phyloP scores from a whole-genome alignment of 2,797 vertebrate species.

The Bradypodion pumilum region DNA sequence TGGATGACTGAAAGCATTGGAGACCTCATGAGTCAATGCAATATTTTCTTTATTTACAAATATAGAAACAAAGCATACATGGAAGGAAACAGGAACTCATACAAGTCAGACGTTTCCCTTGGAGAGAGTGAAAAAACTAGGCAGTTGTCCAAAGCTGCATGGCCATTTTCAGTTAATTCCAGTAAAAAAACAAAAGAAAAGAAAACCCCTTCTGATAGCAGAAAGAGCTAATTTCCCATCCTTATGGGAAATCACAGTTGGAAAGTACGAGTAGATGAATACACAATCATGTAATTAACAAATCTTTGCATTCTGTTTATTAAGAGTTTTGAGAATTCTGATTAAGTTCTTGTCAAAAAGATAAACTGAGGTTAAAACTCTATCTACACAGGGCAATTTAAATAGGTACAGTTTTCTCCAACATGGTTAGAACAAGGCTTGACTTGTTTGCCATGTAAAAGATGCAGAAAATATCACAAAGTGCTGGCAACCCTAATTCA shows the following conservation, averaged over 20 bases:
- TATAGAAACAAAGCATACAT: neutral
- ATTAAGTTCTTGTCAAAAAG: neutral
- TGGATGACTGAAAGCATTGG: neutral
- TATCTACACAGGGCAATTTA: neutral
- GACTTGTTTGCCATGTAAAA: neutral
- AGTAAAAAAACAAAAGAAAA: too few species aligned
- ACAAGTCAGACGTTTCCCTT: neutral
- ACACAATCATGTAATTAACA: neutral
- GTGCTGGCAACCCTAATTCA: neutral
- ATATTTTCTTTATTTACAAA: conserved; percentile 8
- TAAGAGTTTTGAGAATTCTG: neutral
- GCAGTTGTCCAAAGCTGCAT: neutral
- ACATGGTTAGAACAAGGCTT: neutral
- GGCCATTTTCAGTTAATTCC: neutral
- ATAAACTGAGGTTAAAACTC: neutral
- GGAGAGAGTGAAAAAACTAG: neutral
- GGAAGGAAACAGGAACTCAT: neutral
- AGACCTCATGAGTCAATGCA: neutral
- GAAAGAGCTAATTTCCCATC: neutral
- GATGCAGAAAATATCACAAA: neutral
- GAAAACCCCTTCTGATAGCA: too few species aligned
- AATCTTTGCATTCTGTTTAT: neutral
- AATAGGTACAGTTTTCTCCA: neutral
- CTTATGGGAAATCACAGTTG: neutral
- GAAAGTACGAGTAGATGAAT: neutral